Evolutionary conservation across 2,888 invertebrate genomes (phyloP), one percentile per base, ranked within the genome.

Genomic region (Margaritifera margaritifera): DNA sequence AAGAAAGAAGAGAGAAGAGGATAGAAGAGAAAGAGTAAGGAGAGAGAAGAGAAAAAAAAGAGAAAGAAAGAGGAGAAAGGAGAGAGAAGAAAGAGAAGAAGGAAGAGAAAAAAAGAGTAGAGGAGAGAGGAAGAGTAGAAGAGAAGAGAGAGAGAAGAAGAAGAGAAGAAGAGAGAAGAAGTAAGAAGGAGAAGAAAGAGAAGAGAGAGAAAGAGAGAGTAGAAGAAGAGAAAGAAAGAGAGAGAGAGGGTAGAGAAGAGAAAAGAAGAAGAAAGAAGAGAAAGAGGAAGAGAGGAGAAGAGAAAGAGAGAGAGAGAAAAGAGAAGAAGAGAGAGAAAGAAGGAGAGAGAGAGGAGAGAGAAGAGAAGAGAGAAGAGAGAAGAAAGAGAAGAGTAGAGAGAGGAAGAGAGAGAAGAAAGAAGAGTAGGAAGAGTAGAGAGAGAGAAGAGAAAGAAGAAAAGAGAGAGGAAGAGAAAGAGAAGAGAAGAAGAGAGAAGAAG

Each of bases 361-460:
- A 24, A 24, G 22, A 57, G 58, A 24, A 57, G 22, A 24, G 58
- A 57, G 22, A 24, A 24, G 22, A 57, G 58, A 24, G 22, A 57
- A 24, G 58, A 57, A 57, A 24, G 58, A 57, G 22, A 24, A 24
- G 22, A 57, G 58, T 19, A 57, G 22, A 24, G 58, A 57, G 58
- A 24, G 22, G 22, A 24, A 24, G 22, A 57, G 58, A 24, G 22
- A 57, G 58, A 24, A 57, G 22, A 24, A 24, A 57, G 22, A 24
- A 24, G 22, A 57, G 58, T 19, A 57, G 22, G 58, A 22, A 57
- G 22, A 24, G 58, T 20, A 57, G 58, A 24, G 22, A 57, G 58
- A 24, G 22, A 57, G 58, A 24, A 57, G 22, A 24, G 58, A 57
- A 57, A 24, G 58, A 57, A 57, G 58, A 24, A 57, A 57, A 24